These are phyloP conservation scores for Nephotettix cincticeps DNA, from an alignment of 1,140 invertebrate genomes.

Conservation along the genomic window DNA sequence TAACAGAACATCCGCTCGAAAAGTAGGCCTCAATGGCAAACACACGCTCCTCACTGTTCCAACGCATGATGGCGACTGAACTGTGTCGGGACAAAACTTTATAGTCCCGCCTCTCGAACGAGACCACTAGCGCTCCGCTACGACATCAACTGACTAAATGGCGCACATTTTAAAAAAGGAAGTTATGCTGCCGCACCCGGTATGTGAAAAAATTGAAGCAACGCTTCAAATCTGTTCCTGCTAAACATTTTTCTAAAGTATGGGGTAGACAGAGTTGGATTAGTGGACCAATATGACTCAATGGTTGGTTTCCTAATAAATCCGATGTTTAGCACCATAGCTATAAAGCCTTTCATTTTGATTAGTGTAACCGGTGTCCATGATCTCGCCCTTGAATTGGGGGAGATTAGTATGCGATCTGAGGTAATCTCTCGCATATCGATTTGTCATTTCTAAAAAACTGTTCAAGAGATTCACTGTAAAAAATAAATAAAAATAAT, in stretches of 20 bases:
- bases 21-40: too few species aligned
- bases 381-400: background rate
- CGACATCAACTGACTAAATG: too few species aligned
- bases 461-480: background rate
- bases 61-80: too few species aligned
- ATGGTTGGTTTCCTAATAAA: conserved; percentile 9
- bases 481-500: conserved; percentile 2
- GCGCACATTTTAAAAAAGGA: too few species aligned
- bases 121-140: too few species aligned
- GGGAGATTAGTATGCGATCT: background rate
- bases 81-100: too few species aligned
- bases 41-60: too few species aligned
- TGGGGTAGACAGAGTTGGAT: background rate
- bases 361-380: background rate
- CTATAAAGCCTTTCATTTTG: background rate
- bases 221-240: background rate
- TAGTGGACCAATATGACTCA: conserved; percentile 6
- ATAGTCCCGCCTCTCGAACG: too few species aligned
- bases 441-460: background rate
- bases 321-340: background rate
- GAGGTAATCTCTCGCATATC: background rate
- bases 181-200: too few species aligned
- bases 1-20: too few species aligned
- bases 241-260: background rate
- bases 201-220: background rate